Conservation (phyloP, 1,140 invertebrate genomes). For the Grapholita molesta region DNA sequence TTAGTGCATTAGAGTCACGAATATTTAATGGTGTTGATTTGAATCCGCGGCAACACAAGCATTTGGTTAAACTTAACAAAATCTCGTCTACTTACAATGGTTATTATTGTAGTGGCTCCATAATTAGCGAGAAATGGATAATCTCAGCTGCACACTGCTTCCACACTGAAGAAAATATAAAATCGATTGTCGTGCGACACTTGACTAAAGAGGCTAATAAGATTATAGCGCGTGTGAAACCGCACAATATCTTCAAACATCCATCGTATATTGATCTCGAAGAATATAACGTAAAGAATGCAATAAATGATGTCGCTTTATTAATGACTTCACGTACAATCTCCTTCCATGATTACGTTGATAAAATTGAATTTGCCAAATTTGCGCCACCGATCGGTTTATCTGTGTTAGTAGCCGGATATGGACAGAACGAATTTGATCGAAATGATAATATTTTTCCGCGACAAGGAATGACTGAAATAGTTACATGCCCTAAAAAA, state of each 20-base stretch:
- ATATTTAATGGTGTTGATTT: not conserved
- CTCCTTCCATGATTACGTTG: conserved; percentile 14
- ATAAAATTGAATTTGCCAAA: conserved; percentile 21
- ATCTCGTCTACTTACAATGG: not conserved
- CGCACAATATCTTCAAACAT: not conserved
- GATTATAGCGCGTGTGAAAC: not conserved
- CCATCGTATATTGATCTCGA: not conserved
- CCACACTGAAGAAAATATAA: not conserved
- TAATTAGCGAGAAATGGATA: not conserved
- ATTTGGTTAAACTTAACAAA: not conserved
- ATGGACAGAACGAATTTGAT: conserved; percentile 22
- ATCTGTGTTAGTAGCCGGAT: conserved; percentile 26
- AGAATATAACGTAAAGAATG: not conserved
- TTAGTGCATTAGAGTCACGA: not conserved
- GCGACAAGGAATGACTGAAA: conserved; percentile 20
- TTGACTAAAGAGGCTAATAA: not conserved
- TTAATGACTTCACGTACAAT: conserved; percentile 19
- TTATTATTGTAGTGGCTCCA: not conserved
- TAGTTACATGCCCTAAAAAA: conserved; percentile 16
- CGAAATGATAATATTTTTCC: not conserved
- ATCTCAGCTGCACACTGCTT: not conserved
- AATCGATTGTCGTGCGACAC: not conserved
- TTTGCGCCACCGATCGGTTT: conserved; percentile 2
- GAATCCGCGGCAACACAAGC: not conserved
- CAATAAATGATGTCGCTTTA: conserved; percentile 24